These are phyloP conservation scores for Empis livida DNA, from an alignment of 2,888 invertebrate genomes.

Conservation along the genomic window DNA sequence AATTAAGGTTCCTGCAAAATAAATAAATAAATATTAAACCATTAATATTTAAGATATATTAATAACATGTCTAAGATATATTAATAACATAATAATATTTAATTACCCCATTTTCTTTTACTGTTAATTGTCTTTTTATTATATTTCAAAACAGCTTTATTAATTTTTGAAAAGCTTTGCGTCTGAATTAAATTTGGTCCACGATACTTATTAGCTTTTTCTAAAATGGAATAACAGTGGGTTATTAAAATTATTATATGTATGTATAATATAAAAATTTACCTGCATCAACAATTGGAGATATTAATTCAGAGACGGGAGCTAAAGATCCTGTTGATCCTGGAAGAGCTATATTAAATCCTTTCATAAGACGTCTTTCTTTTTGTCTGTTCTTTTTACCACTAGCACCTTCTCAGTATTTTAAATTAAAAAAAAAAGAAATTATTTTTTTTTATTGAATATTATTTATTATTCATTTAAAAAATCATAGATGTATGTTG, in stretches of 20 bases:
- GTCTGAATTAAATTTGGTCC: no score
- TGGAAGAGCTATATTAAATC: constrained; percentile 77
- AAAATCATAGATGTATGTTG: no score
- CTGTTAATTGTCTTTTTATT: neutral
- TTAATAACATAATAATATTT: neutral
- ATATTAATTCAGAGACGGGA: constrained; percentile 67
- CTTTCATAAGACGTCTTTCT: constrained; percentile 85
- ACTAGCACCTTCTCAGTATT: constrained; percentile 51
- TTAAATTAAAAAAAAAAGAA: no score
- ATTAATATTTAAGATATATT: no score
- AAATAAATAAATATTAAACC: neutral
- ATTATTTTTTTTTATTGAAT: no score
- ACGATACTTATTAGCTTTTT: neutral
- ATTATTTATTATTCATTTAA: no score
- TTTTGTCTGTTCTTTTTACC: constrained; percentile 90
- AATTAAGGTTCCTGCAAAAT: constrained; percentile 48
- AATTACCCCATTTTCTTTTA: neutral
- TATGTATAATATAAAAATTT: constrained; percentile 57
- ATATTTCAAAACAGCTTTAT: neutral
- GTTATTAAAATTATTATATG: no score
- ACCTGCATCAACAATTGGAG: constrained; percentile 49
- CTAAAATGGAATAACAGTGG: neutral
- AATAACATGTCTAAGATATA: no score
- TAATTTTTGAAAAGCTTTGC: neutral
- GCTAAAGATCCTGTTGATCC: constrained; percentile 49